Base-by-base conservation (phyloP, 1,140 invertebrate genomes). In the Drosophila hydei region DNA sequence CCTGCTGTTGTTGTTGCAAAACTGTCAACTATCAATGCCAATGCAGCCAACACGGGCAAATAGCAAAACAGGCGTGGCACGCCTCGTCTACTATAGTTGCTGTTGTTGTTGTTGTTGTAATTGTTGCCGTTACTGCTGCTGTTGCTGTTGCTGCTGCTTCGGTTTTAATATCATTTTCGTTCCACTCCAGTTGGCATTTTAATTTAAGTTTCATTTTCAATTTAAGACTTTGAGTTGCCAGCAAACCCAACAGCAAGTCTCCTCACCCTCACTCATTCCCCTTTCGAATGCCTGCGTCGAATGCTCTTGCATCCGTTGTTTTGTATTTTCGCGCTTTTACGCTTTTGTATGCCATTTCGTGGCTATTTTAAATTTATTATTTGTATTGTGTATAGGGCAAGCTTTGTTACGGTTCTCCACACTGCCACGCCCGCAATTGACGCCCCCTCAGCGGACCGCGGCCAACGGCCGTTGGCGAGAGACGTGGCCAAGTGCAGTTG, bases 181-280 rank as follows among this genome's bases (percentile, higher is more conserved):
- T 87, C 83, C 83, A 87, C 83, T 87, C 78, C 83, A 87, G 83
- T 87, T 87, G 79, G 83, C 78, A 87, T 87, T 87, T 87, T 87
- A 87, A 87, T 87, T 87, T 87, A 87, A 87, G 83, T 87, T 88
- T 88, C 83, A 87, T 87, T 87, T 87, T 87, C 83, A 87, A 87
- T 87, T 87, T 87, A 87, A 83, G 83, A 88, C 83, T 87, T 87
- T 87, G 81, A 81, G 83, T 87, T 88, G 83, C 77, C 71, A 56
- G 77, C 81, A 61, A 61, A 54, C 74, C 70, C 81, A 75, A 71
- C 64, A 68, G 63, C 43, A 58, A 21, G 21, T 9, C 23, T 30
- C 36, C 7, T 9, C n/a, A 0, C 14, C 33, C 4, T 0, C 11
- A 14, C 1, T 9, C 25, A 0, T 0, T 14, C 3, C 36, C 14